phyloP scores from a whole-genome alignment of 2,888 invertebrate genomes.

The Andrena chrysosceles region DNA sequence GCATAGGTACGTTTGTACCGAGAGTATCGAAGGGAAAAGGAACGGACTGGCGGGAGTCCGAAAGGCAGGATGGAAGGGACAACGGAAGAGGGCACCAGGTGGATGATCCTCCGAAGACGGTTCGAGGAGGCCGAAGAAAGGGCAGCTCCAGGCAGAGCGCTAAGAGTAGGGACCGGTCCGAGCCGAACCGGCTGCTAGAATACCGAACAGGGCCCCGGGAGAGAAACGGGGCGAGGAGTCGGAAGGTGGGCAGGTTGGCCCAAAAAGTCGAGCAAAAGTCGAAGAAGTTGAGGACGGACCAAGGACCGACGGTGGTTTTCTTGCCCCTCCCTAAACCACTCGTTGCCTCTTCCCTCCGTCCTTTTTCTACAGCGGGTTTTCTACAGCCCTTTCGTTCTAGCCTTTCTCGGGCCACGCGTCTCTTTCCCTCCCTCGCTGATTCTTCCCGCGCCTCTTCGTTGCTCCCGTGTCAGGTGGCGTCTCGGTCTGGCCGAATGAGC shows the following conservation, averaged over 20 bases:
- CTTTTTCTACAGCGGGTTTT: constrained; percentile 53
- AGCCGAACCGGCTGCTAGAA: constrained; percentile 27
- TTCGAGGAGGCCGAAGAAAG: constrained; percentile 60
- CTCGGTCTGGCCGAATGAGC: constrained; percentile 39
- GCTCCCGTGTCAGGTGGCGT: constrained; percentile 12
- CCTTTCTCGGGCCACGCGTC: constrained; percentile 13
- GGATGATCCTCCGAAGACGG: constrained; percentile 68
- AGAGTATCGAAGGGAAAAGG: constrained; percentile 20
- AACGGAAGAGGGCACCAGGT: constrained; percentile 71
- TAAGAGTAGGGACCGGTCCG: constrained; percentile 50
- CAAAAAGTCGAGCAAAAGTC: constrained; percentile 74
- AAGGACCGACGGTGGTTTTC: constrained; percentile 70
- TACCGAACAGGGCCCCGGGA: constrained; percentile 24
- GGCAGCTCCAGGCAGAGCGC: constrained; percentile 21
- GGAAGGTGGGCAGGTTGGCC: constrained; percentile 61
- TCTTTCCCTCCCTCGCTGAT: constrained; percentile 9
- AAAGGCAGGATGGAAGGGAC: constrained; percentile 23
- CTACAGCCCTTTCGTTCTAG: constrained; percentile 60
- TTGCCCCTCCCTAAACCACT: constrained; percentile 73
- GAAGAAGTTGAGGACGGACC: constrained; percentile 67
- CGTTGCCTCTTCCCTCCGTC: constrained; percentile 56
- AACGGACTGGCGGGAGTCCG: constrained; percentile 7
- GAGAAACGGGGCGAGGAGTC: constrained; percentile 55
- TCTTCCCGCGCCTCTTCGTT: neutral
- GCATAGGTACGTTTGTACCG: neutral